These are phyloP conservation scores for Laothoe populi DNA, from an alignment of 2,888 invertebrate genomes.

Conservation along the genomic window DNA sequence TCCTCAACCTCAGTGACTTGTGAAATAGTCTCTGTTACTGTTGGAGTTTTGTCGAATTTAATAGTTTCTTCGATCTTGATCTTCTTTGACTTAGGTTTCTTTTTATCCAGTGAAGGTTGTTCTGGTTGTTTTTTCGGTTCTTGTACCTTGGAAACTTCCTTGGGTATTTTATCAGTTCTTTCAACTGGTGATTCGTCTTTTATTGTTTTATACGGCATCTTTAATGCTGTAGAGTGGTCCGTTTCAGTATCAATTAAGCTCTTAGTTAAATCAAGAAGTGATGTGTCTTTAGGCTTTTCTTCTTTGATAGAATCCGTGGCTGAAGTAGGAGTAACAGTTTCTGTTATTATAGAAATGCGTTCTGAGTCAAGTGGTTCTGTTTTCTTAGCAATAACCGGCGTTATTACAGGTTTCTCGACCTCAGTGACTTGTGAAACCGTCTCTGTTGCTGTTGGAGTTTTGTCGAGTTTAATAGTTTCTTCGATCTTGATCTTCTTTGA, in stretches of 20 bases:
- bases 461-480: background rate
- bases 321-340: background rate
- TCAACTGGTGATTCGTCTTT: background rate
- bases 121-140: background rate
- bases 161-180: no score
- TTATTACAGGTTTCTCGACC: background rate
- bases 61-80: background rate
- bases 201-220: background rate
- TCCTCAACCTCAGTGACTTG: background rate
- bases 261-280: constrained; percentile 23
- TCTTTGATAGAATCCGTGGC: background rate
- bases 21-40: background rate
- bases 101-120: no score
- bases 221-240: constrained; percentile 26
- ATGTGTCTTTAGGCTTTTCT: background rate
- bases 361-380: background rate
- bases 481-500: background rate
- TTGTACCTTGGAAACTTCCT: no score
- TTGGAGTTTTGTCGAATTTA: background rate
- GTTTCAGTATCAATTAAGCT: constrained; percentile 35
- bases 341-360: background rate
- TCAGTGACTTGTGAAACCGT: background rate
- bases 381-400: background rate
- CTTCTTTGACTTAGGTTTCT: no score
- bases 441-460: background rate